These are phyloP conservation scores for Oscheius sp. DNA, from an alignment of 1,140 invertebrate species.

Conservation along the genomic window DNA sequence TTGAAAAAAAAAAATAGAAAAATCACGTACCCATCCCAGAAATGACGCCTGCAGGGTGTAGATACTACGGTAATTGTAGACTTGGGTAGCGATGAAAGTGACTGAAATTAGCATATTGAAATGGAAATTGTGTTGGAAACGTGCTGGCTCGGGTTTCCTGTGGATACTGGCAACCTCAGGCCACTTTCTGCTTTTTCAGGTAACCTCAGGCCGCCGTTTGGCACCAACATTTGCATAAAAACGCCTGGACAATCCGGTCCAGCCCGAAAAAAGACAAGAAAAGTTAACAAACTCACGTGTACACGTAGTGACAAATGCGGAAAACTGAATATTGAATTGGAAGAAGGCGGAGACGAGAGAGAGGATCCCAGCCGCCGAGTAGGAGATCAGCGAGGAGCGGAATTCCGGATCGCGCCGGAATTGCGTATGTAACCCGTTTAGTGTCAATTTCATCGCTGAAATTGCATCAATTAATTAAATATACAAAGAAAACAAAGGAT, in stretches of 20 bases:
- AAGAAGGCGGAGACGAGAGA: background rate
- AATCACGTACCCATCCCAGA: conserved; percentile 8
- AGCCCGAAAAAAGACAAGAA: background rate
- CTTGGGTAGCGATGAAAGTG: background rate
- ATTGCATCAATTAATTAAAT: too few species aligned
- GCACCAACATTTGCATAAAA: too few species aligned
- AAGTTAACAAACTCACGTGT: background rate
- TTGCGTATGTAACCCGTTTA: background rate
- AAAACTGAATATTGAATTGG: background rate
- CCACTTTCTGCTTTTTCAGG: too few species aligned
- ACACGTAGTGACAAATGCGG: background rate
- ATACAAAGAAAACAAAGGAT: too few species aligned
- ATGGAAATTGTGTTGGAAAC: too few species aligned
- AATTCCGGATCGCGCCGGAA: background rate
- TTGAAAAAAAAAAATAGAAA: background rate
- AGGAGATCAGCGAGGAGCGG: background rate
- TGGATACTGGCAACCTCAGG: too few species aligned
- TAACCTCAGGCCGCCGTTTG: too few species aligned
- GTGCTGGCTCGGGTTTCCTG: too few species aligned
- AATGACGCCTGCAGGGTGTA: background rate
- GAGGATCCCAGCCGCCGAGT: background rate
- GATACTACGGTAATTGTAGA: background rate
- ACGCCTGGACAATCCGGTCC: too few species aligned
- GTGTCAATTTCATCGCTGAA: background rate
- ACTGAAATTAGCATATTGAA: too few species aligned